Evolutionary conservation across 2,797 vertebrate species (phyloP).

Genomic region (Varecia variegata): DNA sequence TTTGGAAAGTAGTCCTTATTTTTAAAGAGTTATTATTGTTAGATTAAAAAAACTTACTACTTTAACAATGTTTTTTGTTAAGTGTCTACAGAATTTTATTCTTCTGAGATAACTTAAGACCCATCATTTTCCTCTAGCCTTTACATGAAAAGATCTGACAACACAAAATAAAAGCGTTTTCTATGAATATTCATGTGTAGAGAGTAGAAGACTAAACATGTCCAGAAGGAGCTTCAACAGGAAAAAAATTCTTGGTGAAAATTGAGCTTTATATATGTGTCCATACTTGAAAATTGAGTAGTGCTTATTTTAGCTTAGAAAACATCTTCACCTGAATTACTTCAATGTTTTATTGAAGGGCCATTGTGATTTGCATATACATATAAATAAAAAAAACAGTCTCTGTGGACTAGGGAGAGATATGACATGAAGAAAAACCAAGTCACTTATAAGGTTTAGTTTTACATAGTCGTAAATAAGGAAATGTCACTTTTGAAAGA

Average conservation of each 20-base stretch:
- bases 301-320: not conserved
- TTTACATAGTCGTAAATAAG: not conserved
- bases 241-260: not conserved
- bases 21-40: not conserved
- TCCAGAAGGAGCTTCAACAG: not conserved
- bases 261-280: not conserved
- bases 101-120: conserved; percentile 13
- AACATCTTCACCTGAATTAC: not conserved
- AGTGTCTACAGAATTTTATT: not conserved
- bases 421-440: not conserved
- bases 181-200: conserved; percentile 43
- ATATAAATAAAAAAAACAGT: not conserved
- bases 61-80: conserved; percentile 34
- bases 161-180: not conserved
- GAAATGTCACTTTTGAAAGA: not conserved
- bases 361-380: no score
- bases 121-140: not conserved
- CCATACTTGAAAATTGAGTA: not conserved
- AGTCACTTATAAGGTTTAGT: not conserved
- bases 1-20: not conserved
- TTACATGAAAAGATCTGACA: conserved; percentile 28
- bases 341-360: not conserved
- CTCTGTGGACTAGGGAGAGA: not conserved
- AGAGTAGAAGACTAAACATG: not conserved
- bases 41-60: not conserved